These are phyloP conservation scores for pig (Sus scrofa) DNA, from an alignment of 2,113 vertebrate genomes.

Conservation along the genomic window T2T-Sscrofa CM000812.6:25362001-25362500, in stretches of 20 bases:
- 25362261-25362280: background rate
- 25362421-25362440: background rate
- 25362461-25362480: background rate
- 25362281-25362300: background rate
- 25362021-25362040: background rate
- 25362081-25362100: background rate
- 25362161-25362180: background rate
- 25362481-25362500: background rate
- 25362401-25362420: background rate
- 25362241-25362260: background rate
- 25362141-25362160: background rate
- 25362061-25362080: conserved; percentile 13
- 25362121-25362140: background rate
- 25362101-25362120: background rate
- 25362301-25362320: background rate
- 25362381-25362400: background rate
- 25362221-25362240: conserved; percentile 3
- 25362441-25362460: background rate
- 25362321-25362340: background rate
- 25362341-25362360: background rate
- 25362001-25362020: background rate
- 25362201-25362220: background rate
- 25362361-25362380: background rate
- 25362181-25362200: background rate
- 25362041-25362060: background rate